Conservation (phyloP, 2,797 vertebrate genomes). For the Percopsis omiscomaycus region DNA sequence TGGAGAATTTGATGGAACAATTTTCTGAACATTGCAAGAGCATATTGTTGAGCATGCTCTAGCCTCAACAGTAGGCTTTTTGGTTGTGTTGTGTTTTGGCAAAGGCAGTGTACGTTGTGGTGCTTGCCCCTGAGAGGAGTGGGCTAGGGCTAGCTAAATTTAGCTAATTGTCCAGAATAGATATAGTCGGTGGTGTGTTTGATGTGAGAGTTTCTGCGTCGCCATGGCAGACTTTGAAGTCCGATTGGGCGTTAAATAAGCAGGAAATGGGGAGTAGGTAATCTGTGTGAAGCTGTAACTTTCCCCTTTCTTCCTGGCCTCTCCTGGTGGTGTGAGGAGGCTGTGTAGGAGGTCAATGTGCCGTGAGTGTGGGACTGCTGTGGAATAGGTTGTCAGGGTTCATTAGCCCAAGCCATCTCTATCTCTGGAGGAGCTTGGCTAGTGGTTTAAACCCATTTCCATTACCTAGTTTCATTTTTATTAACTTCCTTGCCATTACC, state of each 20-base stretch:
- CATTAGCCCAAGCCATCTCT: constrained; percentile 79
- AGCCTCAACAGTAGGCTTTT: neutral
- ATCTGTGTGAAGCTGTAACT: constrained; percentile 74
- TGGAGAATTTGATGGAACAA: too few species aligned
- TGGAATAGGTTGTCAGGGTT: constrained; percentile 81
- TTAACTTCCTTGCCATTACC: constrained; percentile 80
- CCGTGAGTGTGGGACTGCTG: constrained; percentile 71
- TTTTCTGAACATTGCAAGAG: too few species aligned
- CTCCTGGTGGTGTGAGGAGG: constrained; percentile 54
- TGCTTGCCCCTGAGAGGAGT: constrained; percentile 8
- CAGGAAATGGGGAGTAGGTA: constrained; percentile 77
- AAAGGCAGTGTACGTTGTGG: neutral
- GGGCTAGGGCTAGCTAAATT: constrained; percentile 10
- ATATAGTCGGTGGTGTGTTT: constrained; percentile 37
- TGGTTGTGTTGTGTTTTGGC: neutral
- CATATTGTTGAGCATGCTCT: too few species aligned
- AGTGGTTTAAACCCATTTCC: constrained; percentile 84
- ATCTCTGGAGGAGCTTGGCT: constrained; percentile 77
- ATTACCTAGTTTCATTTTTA: constrained; percentile 80
- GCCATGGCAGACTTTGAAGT: constrained; percentile 65
- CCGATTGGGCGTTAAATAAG: constrained; percentile 79
- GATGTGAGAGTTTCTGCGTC: constrained; percentile 48
- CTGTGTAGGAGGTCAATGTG: constrained; percentile 65
- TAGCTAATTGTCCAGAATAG: constrained; percentile 51
- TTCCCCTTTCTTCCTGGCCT: constrained; percentile 58